Conservation (phyloP, 2,797 vertebrate species). For the Urocyon cinereoargenteus region DNA sequence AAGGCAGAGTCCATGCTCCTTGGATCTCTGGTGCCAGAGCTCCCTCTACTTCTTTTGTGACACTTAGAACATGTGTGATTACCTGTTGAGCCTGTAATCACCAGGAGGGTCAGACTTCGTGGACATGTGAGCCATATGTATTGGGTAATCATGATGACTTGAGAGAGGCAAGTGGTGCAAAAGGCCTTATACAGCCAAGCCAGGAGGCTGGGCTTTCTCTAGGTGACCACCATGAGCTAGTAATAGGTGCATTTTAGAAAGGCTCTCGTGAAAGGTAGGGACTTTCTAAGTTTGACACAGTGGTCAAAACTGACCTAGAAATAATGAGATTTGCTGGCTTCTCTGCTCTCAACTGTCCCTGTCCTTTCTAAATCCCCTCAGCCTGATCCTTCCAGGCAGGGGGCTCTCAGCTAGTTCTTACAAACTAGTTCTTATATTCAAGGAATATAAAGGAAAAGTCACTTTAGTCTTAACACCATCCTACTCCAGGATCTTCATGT, state of each 20-base stretch:
- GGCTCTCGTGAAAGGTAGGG: not conserved
- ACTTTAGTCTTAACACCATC: not conserved
- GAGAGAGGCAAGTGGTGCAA: not conserved
- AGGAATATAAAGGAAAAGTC: not conserved
- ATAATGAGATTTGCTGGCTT: no score
- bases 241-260: not conserved
- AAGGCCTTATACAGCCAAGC: not conserved
- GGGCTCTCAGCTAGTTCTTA: not conserved
- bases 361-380: not conserved
- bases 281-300: not conserved
- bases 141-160: not conserved
- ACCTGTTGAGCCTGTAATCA: not conserved
- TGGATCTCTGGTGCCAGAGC: accelerated
- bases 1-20: not conserved
- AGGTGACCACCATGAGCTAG: no score
- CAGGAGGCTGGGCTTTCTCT: not conserved
- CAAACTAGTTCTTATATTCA: not conserved
- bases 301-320: not conserved
- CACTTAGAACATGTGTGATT: not conserved
- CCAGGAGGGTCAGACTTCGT: accelerated
- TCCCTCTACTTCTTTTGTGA: not conserved
- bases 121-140: no score
- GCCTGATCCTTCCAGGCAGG: not conserved
- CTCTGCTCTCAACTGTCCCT: not conserved
- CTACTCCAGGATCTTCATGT: not conserved